Conservation (phyloP, 2,888 invertebrate species). For the Andrena bicolor region DNA sequence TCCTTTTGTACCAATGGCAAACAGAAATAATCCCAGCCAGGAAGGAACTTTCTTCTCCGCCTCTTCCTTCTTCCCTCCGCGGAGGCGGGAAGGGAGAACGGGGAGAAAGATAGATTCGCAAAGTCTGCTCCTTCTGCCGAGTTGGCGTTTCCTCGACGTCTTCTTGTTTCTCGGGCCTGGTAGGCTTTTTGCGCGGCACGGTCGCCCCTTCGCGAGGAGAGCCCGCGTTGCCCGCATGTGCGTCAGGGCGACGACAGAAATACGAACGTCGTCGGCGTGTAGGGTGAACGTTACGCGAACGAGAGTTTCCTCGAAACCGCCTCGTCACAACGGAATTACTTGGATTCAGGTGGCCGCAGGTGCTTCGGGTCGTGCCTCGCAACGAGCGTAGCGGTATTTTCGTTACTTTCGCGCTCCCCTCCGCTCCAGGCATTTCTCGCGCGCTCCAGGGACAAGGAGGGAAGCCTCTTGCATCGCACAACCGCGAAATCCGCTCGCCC, state of each 20-base stretch:
- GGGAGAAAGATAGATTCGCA: conserved; percentile 32
- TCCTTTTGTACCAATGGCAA: not conserved
- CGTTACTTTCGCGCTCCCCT: not conserved
- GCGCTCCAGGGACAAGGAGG: not conserved
- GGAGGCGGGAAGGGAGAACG: not conserved
- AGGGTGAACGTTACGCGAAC: conserved; percentile 70
- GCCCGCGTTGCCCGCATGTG: conserved; percentile 51
- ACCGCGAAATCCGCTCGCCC: conserved; percentile 2
- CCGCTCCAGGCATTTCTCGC: not conserved
- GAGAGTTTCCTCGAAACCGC: conserved; percentile 49
- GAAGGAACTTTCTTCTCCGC: conserved; percentile 21
- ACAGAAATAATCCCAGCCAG: not conserved
- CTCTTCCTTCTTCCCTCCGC: not conserved
- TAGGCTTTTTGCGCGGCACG: conserved; percentile 60
- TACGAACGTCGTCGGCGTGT: conserved; percentile 58
- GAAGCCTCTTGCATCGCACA: not conserved
- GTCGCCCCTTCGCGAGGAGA: conserved; percentile 37
- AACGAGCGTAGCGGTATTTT: conserved; percentile 40
- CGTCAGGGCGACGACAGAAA: conserved; percentile 66
- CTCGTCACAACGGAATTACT: conserved; percentile 50
- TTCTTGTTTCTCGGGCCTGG: conserved; percentile 50
- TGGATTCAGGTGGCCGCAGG: conserved; percentile 49
- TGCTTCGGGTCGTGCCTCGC: conserved; percentile 37
- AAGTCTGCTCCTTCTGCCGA: conserved; percentile 45
- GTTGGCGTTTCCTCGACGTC: conserved; percentile 58